Conservation (phyloP, 1,140 invertebrate genomes). For the Aphaenogaster ashmeadi region DNA sequence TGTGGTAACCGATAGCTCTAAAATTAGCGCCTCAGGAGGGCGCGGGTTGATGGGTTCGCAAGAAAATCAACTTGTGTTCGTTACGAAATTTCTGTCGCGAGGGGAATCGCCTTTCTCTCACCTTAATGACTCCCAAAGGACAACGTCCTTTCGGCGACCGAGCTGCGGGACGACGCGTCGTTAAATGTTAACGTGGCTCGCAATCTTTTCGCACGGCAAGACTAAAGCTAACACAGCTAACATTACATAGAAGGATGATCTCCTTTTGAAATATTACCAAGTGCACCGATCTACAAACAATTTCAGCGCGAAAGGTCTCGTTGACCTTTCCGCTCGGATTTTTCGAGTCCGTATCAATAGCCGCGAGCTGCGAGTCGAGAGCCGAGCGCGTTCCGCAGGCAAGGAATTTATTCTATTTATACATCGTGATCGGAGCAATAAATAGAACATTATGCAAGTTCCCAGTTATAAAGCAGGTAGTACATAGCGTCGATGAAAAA, state of each 20-base stretch:
- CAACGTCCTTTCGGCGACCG: slow-evolving; percentile 57
- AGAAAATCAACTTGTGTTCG: slow-evolving; percentile 27
- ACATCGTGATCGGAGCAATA: slow-evolving; percentile 34
- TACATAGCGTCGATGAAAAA: slow-evolving; percentile 1
- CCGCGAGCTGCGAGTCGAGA: not conserved
- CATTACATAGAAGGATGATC: not conserved
- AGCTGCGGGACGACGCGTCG: slow-evolving; percentile 11
- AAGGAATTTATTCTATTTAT: slow-evolving; percentile 45
- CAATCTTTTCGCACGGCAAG: not conserved
- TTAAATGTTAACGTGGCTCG: slow-evolving; percentile 38
- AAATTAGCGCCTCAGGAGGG: not conserved
- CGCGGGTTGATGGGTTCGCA: not conserved
- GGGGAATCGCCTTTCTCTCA: slow-evolving; percentile 62
- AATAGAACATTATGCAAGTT: slow-evolving; percentile 60
- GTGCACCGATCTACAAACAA: not conserved
- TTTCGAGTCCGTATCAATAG: slow-evolving; percentile 24
- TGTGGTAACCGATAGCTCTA: not conserved
- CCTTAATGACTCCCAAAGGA: slow-evolving; percentile 65
- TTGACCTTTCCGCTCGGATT: slow-evolving; percentile 30
- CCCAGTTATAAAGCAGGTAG: slow-evolving; percentile 30
- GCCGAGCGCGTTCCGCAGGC: slow-evolving; percentile 18
- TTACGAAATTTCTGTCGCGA: slow-evolving; percentile 56
- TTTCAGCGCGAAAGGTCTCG: slow-evolving; percentile 47
- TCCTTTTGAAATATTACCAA: not conserved
- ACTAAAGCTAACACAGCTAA: not conserved